phyloP scores from a whole-genome alignment of 2,113 vertebrate species.

The Datnioides undecimradiatus region DNA sequence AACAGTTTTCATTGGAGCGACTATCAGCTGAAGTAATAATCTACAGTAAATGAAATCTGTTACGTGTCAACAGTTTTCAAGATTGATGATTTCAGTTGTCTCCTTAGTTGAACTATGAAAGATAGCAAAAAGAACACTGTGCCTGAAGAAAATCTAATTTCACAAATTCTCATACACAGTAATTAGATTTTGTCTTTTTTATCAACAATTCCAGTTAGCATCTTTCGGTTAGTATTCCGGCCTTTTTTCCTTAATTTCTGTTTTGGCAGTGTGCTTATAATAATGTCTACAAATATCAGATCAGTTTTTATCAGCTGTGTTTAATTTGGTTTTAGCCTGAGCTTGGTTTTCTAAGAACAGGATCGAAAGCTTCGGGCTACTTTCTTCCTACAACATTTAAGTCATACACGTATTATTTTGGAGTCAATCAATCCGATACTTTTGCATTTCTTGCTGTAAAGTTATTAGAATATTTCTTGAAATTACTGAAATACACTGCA shows the following conservation, averaged over 20 bases:
- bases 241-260: neutral
- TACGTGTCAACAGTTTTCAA: neutral
- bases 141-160: neutral
- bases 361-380: neutral
- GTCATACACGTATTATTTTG: neutral
- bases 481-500: neutral
- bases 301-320: neutral
- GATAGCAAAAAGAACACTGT: neutral
- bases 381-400: neutral
- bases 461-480: too few species aligned
- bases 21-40: neutral
- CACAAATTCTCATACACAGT: neutral
- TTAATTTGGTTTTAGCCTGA: neutral
- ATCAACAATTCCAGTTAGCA: neutral
- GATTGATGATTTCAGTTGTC: neutral
- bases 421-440: neutral
- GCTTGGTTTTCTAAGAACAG: neutral
- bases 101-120: neutral
- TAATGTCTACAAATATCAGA: neutral
- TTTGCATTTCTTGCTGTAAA: neutral
- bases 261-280: too few species aligned
- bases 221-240: neutral
- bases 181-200: neutral
- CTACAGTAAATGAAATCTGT: neutral
- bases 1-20: too few species aligned